These are phyloP conservation scores for Drosophila formosana DNA, from an alignment of 2,888 invertebrate species.

Conservation along the genomic window DNA sequence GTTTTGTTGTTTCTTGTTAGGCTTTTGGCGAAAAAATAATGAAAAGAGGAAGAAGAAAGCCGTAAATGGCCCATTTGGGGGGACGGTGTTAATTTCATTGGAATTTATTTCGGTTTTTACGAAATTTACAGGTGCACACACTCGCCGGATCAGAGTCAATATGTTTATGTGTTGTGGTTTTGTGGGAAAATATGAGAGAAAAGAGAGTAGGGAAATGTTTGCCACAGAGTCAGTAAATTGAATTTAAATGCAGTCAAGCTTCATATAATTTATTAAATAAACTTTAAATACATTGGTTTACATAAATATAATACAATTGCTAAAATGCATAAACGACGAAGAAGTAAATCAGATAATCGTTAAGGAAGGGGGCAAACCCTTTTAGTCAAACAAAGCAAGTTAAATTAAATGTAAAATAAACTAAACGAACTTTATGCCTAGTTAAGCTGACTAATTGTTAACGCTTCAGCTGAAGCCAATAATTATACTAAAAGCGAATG, in stretches of 20 bases:
- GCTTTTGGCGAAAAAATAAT: conserved; percentile 14
- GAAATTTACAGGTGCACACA: conserved; percentile 53
- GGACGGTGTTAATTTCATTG: conserved; percentile 67
- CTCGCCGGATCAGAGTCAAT: background rate
- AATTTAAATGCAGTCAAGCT: background rate
- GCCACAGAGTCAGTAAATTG: background rate
- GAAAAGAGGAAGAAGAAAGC: conserved; percentile 3
- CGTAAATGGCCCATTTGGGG: conserved; percentile 50
- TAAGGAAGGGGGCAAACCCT: background rate
- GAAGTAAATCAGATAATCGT: background rate
- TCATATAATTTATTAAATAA: conserved; percentile 20
- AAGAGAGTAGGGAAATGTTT: background rate
- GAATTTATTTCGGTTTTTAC: conserved; percentile 66
- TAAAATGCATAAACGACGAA: background rate
- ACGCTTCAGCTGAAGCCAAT: conserved; percentile 26
- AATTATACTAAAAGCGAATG: conserved; percentile 25
- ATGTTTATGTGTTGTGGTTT: conserved; percentile 7
- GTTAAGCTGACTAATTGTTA: conserved; percentile 5
- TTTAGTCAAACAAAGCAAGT: background rate
- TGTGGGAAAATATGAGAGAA: conserved; percentile 53
- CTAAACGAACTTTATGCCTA: background rate
- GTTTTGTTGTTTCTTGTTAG: background rate
- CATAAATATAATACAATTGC: conserved; percentile 19
- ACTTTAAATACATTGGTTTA: conserved; percentile 10
- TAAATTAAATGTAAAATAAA: background rate